These are phyloP conservation scores for Oncopeltus fasciatus DNA, from an alignment of 1,140 invertebrate species.

Conservation along the genomic window DNA sequence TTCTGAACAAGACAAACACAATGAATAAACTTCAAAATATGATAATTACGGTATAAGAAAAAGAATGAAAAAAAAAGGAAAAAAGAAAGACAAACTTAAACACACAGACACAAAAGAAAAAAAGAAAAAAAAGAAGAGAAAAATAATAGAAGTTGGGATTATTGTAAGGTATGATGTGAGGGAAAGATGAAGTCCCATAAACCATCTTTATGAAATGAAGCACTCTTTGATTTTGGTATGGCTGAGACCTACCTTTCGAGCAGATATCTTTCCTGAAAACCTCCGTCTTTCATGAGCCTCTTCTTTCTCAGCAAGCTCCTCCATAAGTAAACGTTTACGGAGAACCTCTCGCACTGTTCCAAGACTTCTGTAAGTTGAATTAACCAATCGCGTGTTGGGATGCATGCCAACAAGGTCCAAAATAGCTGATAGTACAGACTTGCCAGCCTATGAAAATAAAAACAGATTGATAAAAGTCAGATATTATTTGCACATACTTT, in stretches of 20 bases:
- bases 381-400: slow-evolving; percentile 60
- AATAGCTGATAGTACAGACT: slow-evolving; percentile 62
- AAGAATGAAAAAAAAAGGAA: background rate
- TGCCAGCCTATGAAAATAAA: slow-evolving; percentile 53
- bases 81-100: background rate
- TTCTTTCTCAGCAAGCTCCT: background rate
- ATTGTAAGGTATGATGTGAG: background rate
- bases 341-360: slow-evolving; percentile 54
- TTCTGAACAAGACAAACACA: slow-evolving; percentile 6
- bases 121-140: too few species aligned
- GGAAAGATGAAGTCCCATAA: background rate
- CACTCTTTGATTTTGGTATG: slow-evolving; percentile 4
- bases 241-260: background rate
- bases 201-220: background rate
- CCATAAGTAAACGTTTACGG: slow-evolving; percentile 24
- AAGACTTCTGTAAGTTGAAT: slow-evolving; percentile 61
- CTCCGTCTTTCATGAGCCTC: background rate
- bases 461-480: background rate
- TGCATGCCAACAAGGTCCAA: slow-evolving; percentile 65
- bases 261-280: background rate
- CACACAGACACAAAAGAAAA: background rate
- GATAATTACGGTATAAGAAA: background rate
- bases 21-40: background rate
- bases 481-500: too few species aligned
- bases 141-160: too few species aligned